phyloP scores from a whole-genome alignment of 1,140 invertebrate species.

The Eufriesea mexicana region DNA sequence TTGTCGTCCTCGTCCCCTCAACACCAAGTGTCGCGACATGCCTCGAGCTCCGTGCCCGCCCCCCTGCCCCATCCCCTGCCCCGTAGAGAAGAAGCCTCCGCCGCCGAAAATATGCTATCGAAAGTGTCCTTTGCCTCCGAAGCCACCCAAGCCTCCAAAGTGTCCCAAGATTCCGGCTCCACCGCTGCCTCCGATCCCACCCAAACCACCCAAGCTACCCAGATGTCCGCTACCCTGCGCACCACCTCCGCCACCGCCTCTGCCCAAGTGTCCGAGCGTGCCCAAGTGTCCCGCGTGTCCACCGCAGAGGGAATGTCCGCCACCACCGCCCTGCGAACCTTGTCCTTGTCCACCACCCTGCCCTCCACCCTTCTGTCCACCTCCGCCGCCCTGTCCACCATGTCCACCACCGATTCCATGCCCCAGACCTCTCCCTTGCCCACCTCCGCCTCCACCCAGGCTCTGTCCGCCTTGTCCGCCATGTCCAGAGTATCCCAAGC shows the following conservation, averaged over 20 bases:
- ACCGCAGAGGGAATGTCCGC: slow-evolving; percentile 16
- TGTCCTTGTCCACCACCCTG: slow-evolving; percentile 36
- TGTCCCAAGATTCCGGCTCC: slow-evolving; percentile 23
- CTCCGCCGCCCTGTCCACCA: slow-evolving; percentile 32
- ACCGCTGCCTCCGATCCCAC: slow-evolving; percentile 27
- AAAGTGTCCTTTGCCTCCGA: slow-evolving; percentile 56
- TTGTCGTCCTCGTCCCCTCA: slow-evolving; percentile 13
- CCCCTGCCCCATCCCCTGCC: slow-evolving; percentile 15
- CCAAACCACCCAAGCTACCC: slow-evolving; percentile 23
- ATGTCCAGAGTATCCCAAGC: slow-evolving; percentile 28
- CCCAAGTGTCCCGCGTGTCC: slow-evolving; percentile 13
- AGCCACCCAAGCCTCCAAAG: slow-evolving; percentile 50
- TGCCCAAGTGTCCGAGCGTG: neutral
- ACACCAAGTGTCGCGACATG: neutral
- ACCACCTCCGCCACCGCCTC: neutral
- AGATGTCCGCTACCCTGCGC: slow-evolving; percentile 15
- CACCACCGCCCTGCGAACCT: slow-evolving; percentile 23
- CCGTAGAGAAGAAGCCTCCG: neutral
- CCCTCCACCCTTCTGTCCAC: slow-evolving; percentile 28
- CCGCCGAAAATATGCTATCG: slow-evolving; percentile 57
- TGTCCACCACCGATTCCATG: slow-evolving; percentile 10
- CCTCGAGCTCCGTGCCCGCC: slow-evolving; percentile 37
- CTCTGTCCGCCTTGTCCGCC: slow-evolving; percentile 36
- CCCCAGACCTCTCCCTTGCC: slow-evolving; percentile 3
- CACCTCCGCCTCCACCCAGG: slow-evolving; percentile 14